Conservation (phyloP, 2,797 vertebrate species). For the Danio jaintianensis region DNA sequence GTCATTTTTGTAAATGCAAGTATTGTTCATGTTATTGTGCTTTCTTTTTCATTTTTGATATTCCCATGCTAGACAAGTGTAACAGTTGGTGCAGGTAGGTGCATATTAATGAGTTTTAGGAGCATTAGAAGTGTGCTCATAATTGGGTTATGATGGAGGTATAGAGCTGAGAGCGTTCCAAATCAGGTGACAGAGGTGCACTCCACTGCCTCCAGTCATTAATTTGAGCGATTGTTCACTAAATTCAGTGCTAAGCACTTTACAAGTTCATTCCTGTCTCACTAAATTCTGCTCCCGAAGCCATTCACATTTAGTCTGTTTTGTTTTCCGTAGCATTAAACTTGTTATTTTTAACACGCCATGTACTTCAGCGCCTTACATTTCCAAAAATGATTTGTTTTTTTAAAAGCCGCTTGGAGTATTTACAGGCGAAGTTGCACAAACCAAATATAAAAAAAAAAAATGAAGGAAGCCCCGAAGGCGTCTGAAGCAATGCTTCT, state of each 20-base stretch:
- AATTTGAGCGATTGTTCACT: conserved; percentile 24
- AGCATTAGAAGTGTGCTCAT: not conserved
- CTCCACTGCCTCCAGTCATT: conserved; percentile 33
- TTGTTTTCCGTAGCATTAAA: conserved; percentile 35
- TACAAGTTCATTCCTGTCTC: conserved; percentile 41
- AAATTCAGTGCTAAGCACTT: conserved; percentile 46
- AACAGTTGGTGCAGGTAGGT: not conserved
- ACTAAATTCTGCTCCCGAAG: conserved; percentile 21
- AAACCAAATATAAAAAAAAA: not conserved
- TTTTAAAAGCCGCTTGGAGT: conserved; percentile 33
- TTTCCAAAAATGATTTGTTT: conserved; percentile 33
- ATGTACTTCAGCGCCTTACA: conserved; percentile 27
- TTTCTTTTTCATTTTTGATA: not conserved
- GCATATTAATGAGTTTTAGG: not conserved
- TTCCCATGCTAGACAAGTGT: no score
- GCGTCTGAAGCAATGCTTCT: not conserved
- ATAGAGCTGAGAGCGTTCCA: not conserved
- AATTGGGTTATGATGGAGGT: not conserved
- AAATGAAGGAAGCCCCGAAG: conserved; percentile 11
- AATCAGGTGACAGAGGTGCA: conserved; percentile 15
- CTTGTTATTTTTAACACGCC: conserved; percentile 43
- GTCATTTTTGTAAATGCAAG: not conserved
- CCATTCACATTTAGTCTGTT: conserved; percentile 23
- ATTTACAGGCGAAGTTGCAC: not conserved
- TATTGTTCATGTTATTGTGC: no score